phyloP scores from a whole-genome alignment of 2,113 vertebrate species.

The Indicator indicator region DNA sequence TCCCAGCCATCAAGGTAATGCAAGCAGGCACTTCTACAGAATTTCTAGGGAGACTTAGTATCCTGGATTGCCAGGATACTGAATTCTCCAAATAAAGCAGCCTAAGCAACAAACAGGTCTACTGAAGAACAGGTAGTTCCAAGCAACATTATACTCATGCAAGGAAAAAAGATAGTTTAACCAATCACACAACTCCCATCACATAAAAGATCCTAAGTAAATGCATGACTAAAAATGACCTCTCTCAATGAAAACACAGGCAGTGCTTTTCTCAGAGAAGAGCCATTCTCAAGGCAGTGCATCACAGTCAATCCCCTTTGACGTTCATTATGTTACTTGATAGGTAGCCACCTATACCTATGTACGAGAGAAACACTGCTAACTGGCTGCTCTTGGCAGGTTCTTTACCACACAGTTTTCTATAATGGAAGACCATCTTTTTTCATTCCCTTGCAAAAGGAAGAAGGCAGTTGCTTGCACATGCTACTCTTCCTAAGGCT shows the following conservation, averaged over 20 bases:
- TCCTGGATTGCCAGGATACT: not conserved
- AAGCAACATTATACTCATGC: not conserved
- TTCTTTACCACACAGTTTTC: not conserved
- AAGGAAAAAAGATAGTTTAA: not conserved
- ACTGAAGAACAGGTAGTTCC: not conserved
- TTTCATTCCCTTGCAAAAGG: not conserved
- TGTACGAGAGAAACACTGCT: not conserved
- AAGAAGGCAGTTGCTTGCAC: not conserved
- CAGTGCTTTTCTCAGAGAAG: not conserved
- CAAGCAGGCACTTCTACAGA: not conserved
- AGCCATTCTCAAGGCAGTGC: not conserved
- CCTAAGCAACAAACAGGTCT: not conserved
- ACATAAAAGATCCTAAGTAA: not conserved
- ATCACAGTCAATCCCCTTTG: not conserved
- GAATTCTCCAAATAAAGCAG: not conserved
- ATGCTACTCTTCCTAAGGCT: not conserved
- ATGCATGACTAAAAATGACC: not conserved
- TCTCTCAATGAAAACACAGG: not conserved
- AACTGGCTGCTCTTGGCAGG: not conserved
- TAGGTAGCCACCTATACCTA: not conserved
- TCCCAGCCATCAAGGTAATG: not conserved
- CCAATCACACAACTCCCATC: not conserved
- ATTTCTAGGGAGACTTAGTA: not conserved
- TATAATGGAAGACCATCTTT: not conserved
- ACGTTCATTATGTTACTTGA: rapidly evolving